Evolutionary conservation across 2,113 vertebrate genomes (phyloP), one percentile per base, ranked within the genome.

Genomic region (Camelus bactrianus): DNA sequence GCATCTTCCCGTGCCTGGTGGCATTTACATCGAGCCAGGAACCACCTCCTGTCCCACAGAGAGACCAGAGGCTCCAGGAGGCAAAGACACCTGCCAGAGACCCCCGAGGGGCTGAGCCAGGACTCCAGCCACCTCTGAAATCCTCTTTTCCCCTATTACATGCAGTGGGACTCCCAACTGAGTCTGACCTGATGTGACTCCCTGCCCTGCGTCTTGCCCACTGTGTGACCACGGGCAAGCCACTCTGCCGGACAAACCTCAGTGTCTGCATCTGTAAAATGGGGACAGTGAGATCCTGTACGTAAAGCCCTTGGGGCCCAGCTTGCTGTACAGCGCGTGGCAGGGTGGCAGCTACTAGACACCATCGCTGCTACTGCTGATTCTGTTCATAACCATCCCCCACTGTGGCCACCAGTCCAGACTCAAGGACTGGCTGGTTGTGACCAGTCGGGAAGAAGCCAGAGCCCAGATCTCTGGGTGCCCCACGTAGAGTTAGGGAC

Each of bases 361-460:
- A 0, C 3, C 0, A 5, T 13, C 0, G 0, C 77, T 20, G 1
- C 4, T 2, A 12, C 12, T 7, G 1, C 1, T 16, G n/a, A 3
- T 0, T 12, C 13, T 1, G 19, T 11, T n/a, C 20, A 48, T 19
- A 14, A 8, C 19, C 73, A 15, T 1, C 30, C 4, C 11, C 52
- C 26, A 24, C 15, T n/a, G 1, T 8, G 5, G 32, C 58, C 89
- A n/a, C 60, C 50, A 24, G 16, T 24, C 30, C 38, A 93, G 48
- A 88, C 30, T 13, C 46, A 1, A n/a, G 35, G 60, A 35, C 67
- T 14, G 76, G 76, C 35, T 26, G 13, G 28, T 32, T 0, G 2
- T 22, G 38, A 19, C 20, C 5, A 28, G 13, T 65, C 3, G 0
- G 42, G 26, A 50, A 70, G 58, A 72, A 58, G 86, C 14, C 32